These are phyloP conservation scores for Eupithecia exiguata DNA, from an alignment of 2,888 invertebrate species.

Conservation along the genomic window DNA sequence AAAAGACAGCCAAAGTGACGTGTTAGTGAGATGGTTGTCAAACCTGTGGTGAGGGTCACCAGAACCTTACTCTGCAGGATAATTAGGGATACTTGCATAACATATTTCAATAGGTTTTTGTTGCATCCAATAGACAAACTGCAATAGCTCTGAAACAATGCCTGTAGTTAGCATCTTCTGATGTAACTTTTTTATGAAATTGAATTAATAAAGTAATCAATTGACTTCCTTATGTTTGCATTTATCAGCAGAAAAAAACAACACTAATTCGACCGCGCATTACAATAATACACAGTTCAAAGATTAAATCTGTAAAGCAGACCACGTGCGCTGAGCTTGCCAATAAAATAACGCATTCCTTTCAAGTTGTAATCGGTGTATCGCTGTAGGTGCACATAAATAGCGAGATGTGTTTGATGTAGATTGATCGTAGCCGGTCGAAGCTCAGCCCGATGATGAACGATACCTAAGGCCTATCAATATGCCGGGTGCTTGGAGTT, in stretches of 20 bases:
- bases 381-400: slow-evolving; percentile 42
- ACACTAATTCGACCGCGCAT: slow-evolving; percentile 10
- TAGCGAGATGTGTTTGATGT: slow-evolving; percentile 44
- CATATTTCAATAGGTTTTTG: neutral
- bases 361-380: slow-evolving; percentile 47
- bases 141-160: neutral
- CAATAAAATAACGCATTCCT: slow-evolving; percentile 48
- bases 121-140: neutral
- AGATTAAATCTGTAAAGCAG: slow-evolving; percentile 35
- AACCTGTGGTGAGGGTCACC: no score
- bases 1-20: no score
- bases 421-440: slow-evolving; percentile 39
- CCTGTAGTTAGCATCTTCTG: neutral
- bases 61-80: no score
- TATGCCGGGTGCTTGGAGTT: slow-evolving; percentile 37
- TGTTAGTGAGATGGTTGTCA: no score
- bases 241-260: neutral
- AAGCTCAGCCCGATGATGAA: slow-evolving; percentile 37
- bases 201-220: slow-evolving; percentile 1
- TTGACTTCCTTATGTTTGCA: neutral
- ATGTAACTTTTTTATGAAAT: neutral
- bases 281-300: slow-evolving; percentile 28
- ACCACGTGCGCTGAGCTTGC: slow-evolving; percentile 41
- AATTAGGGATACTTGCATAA: no score
- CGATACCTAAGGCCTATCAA: slow-evolving; percentile 18